Base-by-base conservation (phyloP, 2,113 vertebrate species). In the Sinocyclocheilus anophthalmus region DNA sequence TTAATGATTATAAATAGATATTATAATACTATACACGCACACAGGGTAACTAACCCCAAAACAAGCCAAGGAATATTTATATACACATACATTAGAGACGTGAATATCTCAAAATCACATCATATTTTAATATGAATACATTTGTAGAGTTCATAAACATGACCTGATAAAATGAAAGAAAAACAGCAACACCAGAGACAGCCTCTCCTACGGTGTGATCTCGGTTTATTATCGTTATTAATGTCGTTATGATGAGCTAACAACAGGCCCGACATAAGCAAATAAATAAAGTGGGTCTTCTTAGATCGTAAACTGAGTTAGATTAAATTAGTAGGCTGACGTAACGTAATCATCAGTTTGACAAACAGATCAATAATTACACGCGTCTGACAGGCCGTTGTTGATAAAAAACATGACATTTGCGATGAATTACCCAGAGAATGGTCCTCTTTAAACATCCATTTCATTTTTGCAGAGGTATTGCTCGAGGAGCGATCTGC, bases 381-480 rank as follows among this genome's bases (percentile, higher is more conserved):
- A 3, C 42, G 9, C 42, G 2, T 45, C 14, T 55, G 78, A 63
- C 59, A 61, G 73, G 61, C 75, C 81, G 18, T 45, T 67, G 61
- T 70, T 87, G 39, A 85, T 63, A 65, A 16, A 13, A 73, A 73
- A 53, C 39, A 72, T 57, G 67, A 76, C 42, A 30, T 26, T 89
- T 92, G 13, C 26, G 89, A 92, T 86, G 87, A 89, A 92, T 95
- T 95, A 99, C 97, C 98, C 92, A 98, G 93, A 85, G 97, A 97
- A 92, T 98, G 97, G 91, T 99, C 98, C 94, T 99, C 98, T 91
- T 99, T 98, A 94, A 99, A 99, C 97, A 98, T 98, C 97, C 98
- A 98, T 96, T 98, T 98, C 98, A 99, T 98, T 88, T 92, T 94
- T 89, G 94, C 94, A 83, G 92, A 87, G 86, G 93, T 87, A 85